Conservation (phyloP, 2,888 invertebrate genomes). For the Eupithecia subfuscata region DNA sequence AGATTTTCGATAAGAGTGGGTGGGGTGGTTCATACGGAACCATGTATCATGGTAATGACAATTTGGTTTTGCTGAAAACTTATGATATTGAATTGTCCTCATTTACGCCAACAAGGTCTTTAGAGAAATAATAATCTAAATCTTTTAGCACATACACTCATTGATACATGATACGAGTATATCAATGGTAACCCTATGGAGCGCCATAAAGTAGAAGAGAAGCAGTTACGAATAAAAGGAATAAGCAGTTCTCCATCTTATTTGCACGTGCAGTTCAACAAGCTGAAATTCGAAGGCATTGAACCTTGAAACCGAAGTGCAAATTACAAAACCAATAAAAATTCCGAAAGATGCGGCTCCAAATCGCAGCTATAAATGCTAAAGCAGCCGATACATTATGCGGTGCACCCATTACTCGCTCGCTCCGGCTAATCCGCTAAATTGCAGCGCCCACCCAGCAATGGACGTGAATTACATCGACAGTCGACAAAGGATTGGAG, state of each 20-base stretch:
- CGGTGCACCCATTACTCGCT: conserved; percentile 42
- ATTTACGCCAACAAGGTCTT: neutral
- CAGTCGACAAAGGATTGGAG: conserved; percentile 42
- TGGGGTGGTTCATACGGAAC: neutral
- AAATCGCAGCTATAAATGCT: conserved; percentile 43
- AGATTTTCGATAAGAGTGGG: neutral
- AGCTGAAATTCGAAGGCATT: conserved; percentile 1
- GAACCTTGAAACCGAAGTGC: conserved; percentile 9
- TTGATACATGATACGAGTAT: neutral
- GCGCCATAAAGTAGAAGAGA: neutral
- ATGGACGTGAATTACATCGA: conserved; percentile 46
- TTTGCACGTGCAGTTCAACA: neutral
- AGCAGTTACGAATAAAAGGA: neutral
- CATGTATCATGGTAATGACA: neutral
- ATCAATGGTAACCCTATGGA: neutral
- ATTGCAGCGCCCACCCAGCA: conserved; percentile 42
- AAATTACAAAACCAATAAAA: conserved; percentile 30
- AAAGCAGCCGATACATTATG: conserved; percentile 42
- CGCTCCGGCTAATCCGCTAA: conserved; percentile 42
- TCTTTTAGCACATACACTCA: neutral
- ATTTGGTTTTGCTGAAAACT: neutral
- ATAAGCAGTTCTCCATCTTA: neutral
- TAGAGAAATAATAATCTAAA: neutral
- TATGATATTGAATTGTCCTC: neutral
- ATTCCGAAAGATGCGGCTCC: conserved; percentile 32